Evolutionary conservation across 2,888 invertebrate species (phyloP), one percentile per base, ranked within the genome.

Genomic region (Oscheius onirici): DNA sequence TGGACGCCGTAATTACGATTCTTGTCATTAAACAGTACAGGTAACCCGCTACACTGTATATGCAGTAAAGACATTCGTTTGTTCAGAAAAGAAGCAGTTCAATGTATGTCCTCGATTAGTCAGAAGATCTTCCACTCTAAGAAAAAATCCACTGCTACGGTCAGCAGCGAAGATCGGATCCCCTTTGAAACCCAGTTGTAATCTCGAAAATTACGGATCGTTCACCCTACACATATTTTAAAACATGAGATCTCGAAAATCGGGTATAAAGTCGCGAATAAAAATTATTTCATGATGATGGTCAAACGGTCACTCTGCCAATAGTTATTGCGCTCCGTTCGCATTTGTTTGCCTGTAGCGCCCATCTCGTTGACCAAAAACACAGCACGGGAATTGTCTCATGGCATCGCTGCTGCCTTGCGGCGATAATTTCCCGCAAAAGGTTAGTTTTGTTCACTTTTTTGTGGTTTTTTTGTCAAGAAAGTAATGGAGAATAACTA

Each of bases 21-120:
- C 74, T 78, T 54, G 83, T 84, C 0, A 84, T 84, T 41, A 84
- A 82, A 57, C 83, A 83, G 51, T 83, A 83, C 54, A 73, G 78
- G 76, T 72, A 44, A 28, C 40, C 17, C 10, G 10, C n/a, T 40
- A 2, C 49, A 28, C 24, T 10, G 46, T n/a, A 10, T 28, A 5
- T 34, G 40, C 13, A 61, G 49, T 13, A 34, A 49, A 20, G 24
- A 26, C 2, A n/a, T n/a, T n/a, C n/a, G n/a, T n/a, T n/a, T 49
- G 65, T 78, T 26, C 34, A 78, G 78, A 43, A 76, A 78, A 69
- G 72, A 76, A 52, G 74, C 72, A 55, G 20, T 74, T 0, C 46
- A 51, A 1, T 76, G 73, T 69, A 69, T 74, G 6, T 71, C 78
- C 10, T 28, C 58, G 5, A 55, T 74, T 10, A 71, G 73, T 13